phyloP scores from a whole-genome alignment of 1,140 invertebrate genomes.

The Mercenaria mercenaria region DNA sequence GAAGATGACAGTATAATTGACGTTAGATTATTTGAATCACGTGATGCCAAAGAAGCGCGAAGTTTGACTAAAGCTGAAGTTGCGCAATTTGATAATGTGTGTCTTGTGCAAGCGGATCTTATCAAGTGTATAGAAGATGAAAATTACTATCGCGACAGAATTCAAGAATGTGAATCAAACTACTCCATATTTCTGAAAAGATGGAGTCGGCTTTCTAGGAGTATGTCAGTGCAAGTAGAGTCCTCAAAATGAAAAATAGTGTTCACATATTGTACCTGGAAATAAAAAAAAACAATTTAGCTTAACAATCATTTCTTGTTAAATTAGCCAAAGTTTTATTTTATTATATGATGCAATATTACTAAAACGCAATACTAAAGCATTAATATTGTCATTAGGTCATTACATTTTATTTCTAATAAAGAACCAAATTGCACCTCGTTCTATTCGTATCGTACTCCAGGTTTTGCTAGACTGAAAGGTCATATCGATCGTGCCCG shows the following conservation, averaged over 20 bases:
- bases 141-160: constrained; percentile 81
- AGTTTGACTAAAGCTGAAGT: constrained; percentile 78
- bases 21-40: constrained; percentile 77
- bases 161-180: constrained; percentile 80
- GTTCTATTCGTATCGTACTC: no score
- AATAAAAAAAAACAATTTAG: neutral
- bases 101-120: constrained; percentile 83
- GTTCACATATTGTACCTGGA: no score
- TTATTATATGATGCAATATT: neutral
- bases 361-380: neutral
- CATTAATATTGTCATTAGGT: no score
- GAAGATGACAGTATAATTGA: constrained; percentile 84
- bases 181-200: constrained; percentile 75
- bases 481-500: no score
- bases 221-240: neutral
- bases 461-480: no score
- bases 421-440: no score
- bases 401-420: no score
- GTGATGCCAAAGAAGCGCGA: constrained; percentile 64
- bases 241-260: no score
- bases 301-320: neutral
- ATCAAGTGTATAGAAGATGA: constrained; percentile 80
- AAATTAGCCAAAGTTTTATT: neutral
- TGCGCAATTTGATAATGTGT: constrained; percentile 79
- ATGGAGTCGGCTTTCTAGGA: constrained; percentile 18